Conservation (phyloP, 2,888 invertebrate genomes). For the Sphecodes monilicornis region DNA sequence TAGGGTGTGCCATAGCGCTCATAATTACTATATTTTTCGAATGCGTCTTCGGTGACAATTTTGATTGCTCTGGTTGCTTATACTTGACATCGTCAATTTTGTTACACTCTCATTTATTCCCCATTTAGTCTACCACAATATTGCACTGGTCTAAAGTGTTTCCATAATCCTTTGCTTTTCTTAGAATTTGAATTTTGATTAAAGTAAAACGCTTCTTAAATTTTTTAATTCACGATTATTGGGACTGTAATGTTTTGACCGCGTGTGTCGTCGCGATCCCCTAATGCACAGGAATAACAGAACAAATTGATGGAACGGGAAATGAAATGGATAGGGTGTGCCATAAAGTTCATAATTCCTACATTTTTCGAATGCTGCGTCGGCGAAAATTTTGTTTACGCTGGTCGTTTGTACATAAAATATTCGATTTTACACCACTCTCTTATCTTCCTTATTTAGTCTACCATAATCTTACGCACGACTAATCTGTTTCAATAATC, state of each 20-base stretch:
- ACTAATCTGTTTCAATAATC: no score
- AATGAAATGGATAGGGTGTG: not conserved
- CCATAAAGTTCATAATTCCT: not conserved
- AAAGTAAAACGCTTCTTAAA: no score
- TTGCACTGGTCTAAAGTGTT: no score
- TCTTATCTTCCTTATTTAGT: not conserved
- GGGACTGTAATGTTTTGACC: no score
- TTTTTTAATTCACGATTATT: no score
- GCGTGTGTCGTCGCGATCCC: not conserved
- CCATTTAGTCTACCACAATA: not conserved
- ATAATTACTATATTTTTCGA: not conserved
- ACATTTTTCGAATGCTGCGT: not conserved
- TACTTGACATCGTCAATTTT: not conserved
- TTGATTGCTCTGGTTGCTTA: not conserved
- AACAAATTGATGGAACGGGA: slow-evolving; percentile 1
- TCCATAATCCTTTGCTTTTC: no score
- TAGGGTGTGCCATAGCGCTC: not conserved
- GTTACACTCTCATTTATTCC: not conserved
- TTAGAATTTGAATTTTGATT: no score
- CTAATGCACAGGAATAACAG: not conserved
- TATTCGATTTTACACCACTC: not conserved
- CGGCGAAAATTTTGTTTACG: not conserved
- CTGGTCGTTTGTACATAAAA: not conserved
- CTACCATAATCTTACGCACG: no score
- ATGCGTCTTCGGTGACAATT: not conserved